These are phyloP conservation scores for Sarcophaga bullata DNA, from an alignment of 1,140 invertebrate genomes.

Conservation along the genomic window DNA sequence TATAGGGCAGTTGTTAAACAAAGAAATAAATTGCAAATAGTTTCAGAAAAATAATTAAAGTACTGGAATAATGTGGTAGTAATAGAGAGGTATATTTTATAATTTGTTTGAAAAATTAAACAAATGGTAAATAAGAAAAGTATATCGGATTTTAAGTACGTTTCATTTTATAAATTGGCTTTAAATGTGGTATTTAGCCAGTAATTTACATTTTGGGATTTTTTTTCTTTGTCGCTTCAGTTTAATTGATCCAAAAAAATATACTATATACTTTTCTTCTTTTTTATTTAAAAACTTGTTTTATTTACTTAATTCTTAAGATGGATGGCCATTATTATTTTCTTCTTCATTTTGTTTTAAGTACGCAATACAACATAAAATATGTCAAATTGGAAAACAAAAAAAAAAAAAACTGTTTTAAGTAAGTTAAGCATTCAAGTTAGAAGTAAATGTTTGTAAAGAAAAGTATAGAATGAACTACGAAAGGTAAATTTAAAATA, in stretches of 20 bases:
- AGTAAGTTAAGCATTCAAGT: neutral
- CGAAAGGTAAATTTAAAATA: too few relatives aligned
- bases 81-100: neutral
- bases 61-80: neutral
- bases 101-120: neutral
- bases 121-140: neutral
- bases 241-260: conserved; percentile 26
- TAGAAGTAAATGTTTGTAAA: too few relatives aligned
- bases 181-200: too few relatives aligned
- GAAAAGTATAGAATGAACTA: too few relatives aligned
- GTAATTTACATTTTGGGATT: neutral
- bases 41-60: neutral
- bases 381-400: conserved; percentile 1
- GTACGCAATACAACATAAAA: neutral
- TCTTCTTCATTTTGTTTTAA: conserved; percentile 2
- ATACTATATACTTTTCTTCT: neutral
- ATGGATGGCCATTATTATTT: conserved; percentile 28
- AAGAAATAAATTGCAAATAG: neutral
- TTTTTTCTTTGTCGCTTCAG: neutral
- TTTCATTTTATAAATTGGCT: neutral
- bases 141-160: neutral
- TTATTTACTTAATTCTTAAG: conserved; percentile 27
- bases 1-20: conserved; percentile 18
- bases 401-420: neutral
- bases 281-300: neutral